Percentiles rank a stretch among this genome's conserved stretches.
phyloP scores from a whole-genome alignment of 2,888 invertebrate genomes.

The Lasioglossum calceatum region DNA sequence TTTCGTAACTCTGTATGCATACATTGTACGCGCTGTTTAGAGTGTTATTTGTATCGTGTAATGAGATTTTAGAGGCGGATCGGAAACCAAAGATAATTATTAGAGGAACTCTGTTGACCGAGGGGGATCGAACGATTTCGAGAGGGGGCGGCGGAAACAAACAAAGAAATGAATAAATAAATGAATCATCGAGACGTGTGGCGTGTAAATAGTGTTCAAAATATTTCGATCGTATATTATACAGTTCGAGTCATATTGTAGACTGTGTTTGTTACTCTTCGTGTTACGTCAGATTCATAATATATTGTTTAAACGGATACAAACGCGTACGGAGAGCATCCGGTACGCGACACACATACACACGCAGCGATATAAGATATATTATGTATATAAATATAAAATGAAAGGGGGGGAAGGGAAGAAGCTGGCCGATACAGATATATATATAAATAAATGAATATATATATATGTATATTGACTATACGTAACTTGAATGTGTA shows the following conservation, averaged over 20 bases:
- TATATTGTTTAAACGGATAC: conserved; percentile 55
- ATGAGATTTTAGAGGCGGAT: conserved; percentile 31
- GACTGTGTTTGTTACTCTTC: conserved; percentile 61
- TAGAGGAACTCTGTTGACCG: conserved; percentile 19
- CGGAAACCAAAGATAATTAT: conserved; percentile 40
- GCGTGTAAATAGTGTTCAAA: conserved; percentile 57
- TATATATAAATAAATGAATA: conserved; percentile 27
- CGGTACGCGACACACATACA: conserved; percentile 34
- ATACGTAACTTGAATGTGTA: conserved; percentile 61
- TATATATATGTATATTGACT: conserved; percentile 38
- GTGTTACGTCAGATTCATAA: conserved; percentile 61
- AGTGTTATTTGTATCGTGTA: conserved; percentile 51
- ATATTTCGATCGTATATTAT: conserved; percentile 48
- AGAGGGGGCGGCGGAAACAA: not conserved
- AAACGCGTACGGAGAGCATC: conserved; percentile 41
- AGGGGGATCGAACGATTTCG: not conserved
- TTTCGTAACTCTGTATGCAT: conserved; percentile 26
- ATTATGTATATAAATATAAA: conserved; percentile 32
- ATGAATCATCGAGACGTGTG: conserved; percentile 2
- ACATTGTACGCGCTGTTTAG: conserved; percentile 46
- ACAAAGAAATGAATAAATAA: not conserved
- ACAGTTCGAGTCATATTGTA: conserved; percentile 54
- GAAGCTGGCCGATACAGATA: not conserved
- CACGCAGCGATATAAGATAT: conserved; percentile 31
- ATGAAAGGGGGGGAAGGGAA: not conserved